These are phyloP conservation scores for Acanthaster planci DNA, from an alignment of 35 echinoderm and acorn worm genomes.

Conservation along the genomic window DNA sequence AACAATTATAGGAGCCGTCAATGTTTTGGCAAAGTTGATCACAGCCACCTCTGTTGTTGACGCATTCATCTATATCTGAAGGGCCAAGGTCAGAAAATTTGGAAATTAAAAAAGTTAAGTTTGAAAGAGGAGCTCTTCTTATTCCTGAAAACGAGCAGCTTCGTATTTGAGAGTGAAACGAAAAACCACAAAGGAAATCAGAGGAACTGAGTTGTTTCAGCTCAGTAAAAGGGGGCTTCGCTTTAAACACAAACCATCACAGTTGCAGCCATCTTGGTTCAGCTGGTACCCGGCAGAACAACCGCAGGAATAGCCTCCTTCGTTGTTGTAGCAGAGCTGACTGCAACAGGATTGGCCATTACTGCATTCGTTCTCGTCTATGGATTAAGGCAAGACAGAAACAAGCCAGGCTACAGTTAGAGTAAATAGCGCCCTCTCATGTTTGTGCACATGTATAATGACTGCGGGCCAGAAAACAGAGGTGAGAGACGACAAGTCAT, in stretches of 20 bases:
- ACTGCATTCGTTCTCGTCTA: constrained; percentile 76
- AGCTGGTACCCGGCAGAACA: constrained; percentile 58
- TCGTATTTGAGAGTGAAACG: no score
- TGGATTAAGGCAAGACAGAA: neutral
- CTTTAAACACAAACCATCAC: constrained; percentile 56
- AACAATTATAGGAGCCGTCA: constrained; percentile 47
- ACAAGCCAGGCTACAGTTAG: neutral
- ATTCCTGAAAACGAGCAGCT: no score
- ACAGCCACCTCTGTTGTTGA: constrained; percentile 52
- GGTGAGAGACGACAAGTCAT: no score
- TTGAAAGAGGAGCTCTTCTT: no score
- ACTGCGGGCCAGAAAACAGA: no score
- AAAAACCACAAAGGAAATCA: no score
- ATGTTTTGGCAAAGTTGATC: constrained; percentile 57
- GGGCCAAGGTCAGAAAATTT: neutral
- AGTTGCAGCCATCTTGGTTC: constrained; percentile 48
- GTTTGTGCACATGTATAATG: no score
- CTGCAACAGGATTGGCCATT: constrained; percentile 54
- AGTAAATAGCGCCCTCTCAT: neutral
- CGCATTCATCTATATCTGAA: constrained; percentile 86
- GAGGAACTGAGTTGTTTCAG: no score
- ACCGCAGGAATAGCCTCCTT: constrained; percentile 57
- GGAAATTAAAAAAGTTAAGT: no score
- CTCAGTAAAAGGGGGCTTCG: no score
- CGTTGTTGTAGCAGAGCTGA: constrained; percentile 58